These are phyloP conservation scores for Spondyliosoma cantharus DNA, from an alignment of 2,797 vertebrate genomes.

Conservation along the genomic window DNA sequence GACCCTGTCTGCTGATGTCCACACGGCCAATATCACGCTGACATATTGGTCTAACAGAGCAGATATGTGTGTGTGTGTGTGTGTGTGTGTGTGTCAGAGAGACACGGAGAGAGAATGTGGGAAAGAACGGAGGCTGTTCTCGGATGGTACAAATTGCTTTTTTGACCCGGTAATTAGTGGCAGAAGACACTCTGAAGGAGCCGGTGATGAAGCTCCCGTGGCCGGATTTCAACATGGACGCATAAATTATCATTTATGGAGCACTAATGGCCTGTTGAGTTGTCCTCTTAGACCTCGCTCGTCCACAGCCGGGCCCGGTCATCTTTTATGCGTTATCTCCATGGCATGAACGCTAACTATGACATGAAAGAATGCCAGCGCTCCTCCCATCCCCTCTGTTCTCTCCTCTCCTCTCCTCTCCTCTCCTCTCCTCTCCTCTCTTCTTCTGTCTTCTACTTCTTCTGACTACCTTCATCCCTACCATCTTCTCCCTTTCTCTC, in stretches of 20 bases:
- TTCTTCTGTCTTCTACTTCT: conserved; percentile 10
- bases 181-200: conserved; percentile 81
- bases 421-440: conserved; percentile 11
- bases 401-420: conserved; percentile 11
- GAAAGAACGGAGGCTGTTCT: conserved; percentile 79
- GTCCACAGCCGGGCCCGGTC: conserved; percentile 50
- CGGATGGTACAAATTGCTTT: conserved; percentile 87
- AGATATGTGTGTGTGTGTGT: conserved; percentile 37
- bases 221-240: conserved; percentile 80
- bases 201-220: conserved; percentile 80
- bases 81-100: conserved; percentile 23
- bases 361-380: conserved; percentile 63
- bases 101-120: conserved; percentile 46
- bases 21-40: no score
- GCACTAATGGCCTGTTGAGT: conserved; percentile 82
- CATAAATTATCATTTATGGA: conserved; percentile 86
- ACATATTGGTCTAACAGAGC: no score
- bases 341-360: conserved; percentile 28
- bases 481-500: not conserved
- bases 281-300: conserved; percentile 71
- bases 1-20: conserved; percentile 36
- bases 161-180: conserved; percentile 87
- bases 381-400: conserved; percentile 52
- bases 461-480: not conserved
- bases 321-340: conserved; percentile 57